Evolutionary conservation across 2,888 invertebrate genomes (phyloP), one percentile per base, ranked within the genome.

Genomic region (Ceraclea dissimilis): DNA sequence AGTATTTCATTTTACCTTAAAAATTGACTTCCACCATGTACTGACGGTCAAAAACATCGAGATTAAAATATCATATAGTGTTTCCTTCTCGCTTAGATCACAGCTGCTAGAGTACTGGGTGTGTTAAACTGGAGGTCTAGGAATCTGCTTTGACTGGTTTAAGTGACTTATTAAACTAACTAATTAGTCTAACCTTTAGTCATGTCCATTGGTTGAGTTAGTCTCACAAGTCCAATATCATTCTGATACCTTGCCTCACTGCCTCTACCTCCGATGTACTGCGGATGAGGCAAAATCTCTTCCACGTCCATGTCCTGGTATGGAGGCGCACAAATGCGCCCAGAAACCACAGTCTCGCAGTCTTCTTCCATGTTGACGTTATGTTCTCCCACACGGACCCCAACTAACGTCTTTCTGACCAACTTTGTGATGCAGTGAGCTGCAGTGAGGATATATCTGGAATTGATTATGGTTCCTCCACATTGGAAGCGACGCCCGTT

Each of bases 361-460:
- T 79, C 73, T 10, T 68, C 69, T 55, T 72, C 71, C 0, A 68
- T 70, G 49, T 66, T 67, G 48, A 75, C 65, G 63, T 79, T 75
- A 62, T 84, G 78, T 56, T 86, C 86, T 0, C 86, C 86, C 2
- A 86, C 69, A n/a, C 85, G 70, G 2, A 83, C 80, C 1, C 77
- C 76, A 8, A 71, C 65, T 47, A 76, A 58, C 22, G 79, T 66
- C 19, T 71, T 72, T 39, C 63, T 66, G 1, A 78, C 75, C 49
- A 81, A 66, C 63, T 77, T 75, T 1, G 74, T 67, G 1, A 81
- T 77, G 63, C 83, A 83, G 63, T 83, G 82, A 0, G 82, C 82
- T 2, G 82, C 83, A 0, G 83, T 83, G 56, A 82, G 64, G 22
- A 82, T 73, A 63, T 80, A 80, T 64, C 73, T 69, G 56, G 74